Conservation (phyloP, 1,140 invertebrate genomes). For the Solenopsis fugax region DNA sequence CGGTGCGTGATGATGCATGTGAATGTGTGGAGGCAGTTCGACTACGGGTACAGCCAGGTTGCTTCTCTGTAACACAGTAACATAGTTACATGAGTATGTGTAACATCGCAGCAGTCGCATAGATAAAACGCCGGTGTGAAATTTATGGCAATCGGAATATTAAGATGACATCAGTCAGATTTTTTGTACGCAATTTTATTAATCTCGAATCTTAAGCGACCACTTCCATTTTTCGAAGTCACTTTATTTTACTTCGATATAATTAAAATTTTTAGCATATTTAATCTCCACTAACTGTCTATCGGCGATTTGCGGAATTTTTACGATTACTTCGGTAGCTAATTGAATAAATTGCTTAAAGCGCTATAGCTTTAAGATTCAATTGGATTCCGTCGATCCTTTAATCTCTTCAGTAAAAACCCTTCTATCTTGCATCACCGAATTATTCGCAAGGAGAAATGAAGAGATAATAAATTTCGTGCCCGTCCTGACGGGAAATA, state of each 20-base stretch:
- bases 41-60: slow-evolving; percentile 82
- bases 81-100: not conserved
- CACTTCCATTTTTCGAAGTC: not conserved
- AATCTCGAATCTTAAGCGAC: not conserved
- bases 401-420: slow-evolving; percentile 36
- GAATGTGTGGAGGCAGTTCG: slow-evolving; percentile 85
- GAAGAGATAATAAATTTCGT: slow-evolving; percentile 41
- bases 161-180: not conserved
- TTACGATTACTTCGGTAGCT: not conserved
- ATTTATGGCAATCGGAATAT: not conserved
- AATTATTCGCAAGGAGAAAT: slow-evolving; percentile 31
- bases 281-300: not conserved
- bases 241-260: not conserved
- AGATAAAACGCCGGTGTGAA: not conserved
- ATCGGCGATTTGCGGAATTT: slow-evolving; percentile 12
- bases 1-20: slow-evolving; percentile 83
- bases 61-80: slow-evolving; percentile 80
- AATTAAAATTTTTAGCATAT: not conserved
- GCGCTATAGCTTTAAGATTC: slow-evolving; percentile 6
- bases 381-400: slow-evolving; percentile 3
- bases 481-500: slow-evolving; percentile 6
- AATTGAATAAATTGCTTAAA: slow-evolving; percentile 16
- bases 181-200: not conserved
- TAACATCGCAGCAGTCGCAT: not conserved
- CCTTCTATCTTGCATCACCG: slow-evolving; percentile 1